phyloP scores from a whole-genome alignment of 2,888 invertebrate genomes.

The Heliconius ismenius region DNA sequence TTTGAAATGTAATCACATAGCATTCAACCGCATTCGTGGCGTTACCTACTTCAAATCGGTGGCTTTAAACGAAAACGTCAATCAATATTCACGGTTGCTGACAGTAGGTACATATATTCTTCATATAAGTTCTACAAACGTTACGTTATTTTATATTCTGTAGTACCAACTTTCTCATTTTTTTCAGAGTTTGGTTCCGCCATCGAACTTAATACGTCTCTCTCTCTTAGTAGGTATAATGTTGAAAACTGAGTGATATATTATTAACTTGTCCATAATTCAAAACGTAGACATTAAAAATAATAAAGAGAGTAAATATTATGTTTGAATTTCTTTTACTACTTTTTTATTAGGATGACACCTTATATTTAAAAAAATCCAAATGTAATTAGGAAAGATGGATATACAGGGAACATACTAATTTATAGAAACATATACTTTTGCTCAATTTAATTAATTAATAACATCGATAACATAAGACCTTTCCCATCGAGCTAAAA shows the following conservation, averaged over 20 bases:
- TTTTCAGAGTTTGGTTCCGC: neutral
- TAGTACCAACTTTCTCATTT: neutral
- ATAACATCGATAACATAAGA: slow-evolving; percentile 4
- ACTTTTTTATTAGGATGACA: neutral
- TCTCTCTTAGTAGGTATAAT: neutral
- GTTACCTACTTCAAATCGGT: slow-evolving; percentile 15
- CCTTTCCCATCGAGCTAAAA: neutral
- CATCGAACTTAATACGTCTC: neutral
- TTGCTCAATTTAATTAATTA: neutral
- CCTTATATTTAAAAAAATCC: too few relatives aligned
- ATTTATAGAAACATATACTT: neutral
- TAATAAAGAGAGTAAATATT: neutral
- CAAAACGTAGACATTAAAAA: neutral
- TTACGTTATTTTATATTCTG: neutral
- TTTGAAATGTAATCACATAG: neutral
- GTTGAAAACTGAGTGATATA: neutral
- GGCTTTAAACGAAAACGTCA: slow-evolving; percentile 19
- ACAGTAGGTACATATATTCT: neutral
- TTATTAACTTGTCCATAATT: neutral
- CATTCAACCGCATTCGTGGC: slow-evolving; percentile 17
- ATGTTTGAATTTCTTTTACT: neutral
- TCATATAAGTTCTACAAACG: slow-evolving; percentile 2
- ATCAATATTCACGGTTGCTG: slow-evolving; percentile 10
- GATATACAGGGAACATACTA: too few relatives aligned
- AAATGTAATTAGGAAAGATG: neutral